Base-by-base conservation (phyloP, 2,113 vertebrate genomes). In the Corydoras maculifer region DNA sequence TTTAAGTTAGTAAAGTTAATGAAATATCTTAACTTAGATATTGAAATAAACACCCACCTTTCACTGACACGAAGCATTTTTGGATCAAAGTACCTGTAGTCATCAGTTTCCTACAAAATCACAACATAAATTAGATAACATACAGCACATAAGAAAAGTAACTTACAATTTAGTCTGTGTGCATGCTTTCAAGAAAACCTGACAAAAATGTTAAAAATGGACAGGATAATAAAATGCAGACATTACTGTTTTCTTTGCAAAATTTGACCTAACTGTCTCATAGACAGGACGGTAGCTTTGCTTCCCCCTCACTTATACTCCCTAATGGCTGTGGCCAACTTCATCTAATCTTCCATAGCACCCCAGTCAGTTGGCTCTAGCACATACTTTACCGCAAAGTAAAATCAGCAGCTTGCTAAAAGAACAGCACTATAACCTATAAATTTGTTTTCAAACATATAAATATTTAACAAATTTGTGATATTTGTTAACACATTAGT, bases 21-120 rank as follows among this genome's bases (percentile, higher is more conserved):
- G 4, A 43, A 43, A 5, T 43, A 5, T 43, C 7, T 43, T 43
- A 43, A 43, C 4, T 43, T 5, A 43, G 35, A 43, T 8, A 43
- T 43, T 43, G 5, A n/a, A n/a, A 57, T 14, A 57, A n/a, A 15
- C 6, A 14, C 15, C 74, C 87, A 98, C 97, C 96, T 98, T 81
- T 99, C 97, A 68, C 89, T 98, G 82, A 95, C 95, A 68, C 95
- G 91, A 1, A 98, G 87, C 96, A 98, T 95, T 89, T 98, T 98
- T 51, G 97, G 97, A 86, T 99, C 97, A 82, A 98, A 98, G 83
- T 99, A 99, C 69, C 95, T 90, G 82, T 96, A 99, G 74, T 98
- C 95, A 77, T 98, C 97, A 0, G 96, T 98, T 82, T 99, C 97
- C 97, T 99, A 81, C 68, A 81, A 76, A 75, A 75, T 62, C 53